Evolutionary conservation across 2,888 invertebrate species (phyloP), one percentile per base, ranked within the genome.

Genomic region (Eucriotettix oculatus): DNA sequence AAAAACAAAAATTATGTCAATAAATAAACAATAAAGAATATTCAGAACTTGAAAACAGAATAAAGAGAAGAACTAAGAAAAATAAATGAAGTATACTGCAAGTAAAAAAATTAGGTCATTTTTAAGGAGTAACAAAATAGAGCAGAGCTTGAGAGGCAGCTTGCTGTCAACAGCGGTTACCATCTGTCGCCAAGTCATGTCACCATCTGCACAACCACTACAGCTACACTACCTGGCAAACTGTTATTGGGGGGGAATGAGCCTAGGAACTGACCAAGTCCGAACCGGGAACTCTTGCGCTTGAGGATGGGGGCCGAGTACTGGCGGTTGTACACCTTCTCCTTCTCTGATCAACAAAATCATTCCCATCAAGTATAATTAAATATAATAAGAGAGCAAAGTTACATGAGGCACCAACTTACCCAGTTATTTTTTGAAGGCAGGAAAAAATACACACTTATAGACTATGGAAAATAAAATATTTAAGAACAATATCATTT

Each of bases 231-330:
- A 80, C 79, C 79, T 80, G 78, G 74, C 73, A 68, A 58, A 76
- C 77, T 78, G 77, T 78, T 78, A 78, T 76, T 78, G 75, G 78
- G 76, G 66, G 74, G 72, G 68, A 73, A 71, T 69, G 72, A 72
- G 76, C 78, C 81, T 79, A 84, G 77, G 75, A 87, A 84, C 83
- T 90, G 87, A 76, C 90, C 90, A 75, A 92, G 79, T 68, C 92
- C 91, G 75, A 95, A 90, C 68, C 90, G 86, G 64, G 93, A 93
- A 67, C 88, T 90, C 79, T 92, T 93, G 75, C 93, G 81, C 76
- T 92, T 92, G 68, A 95, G 81, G 70, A 94, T 85, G n/a, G 96
- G 95, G 55, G 95, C 95, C 17, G 95, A 95, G 73, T 91, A 90
- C 77, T 96, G 96, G 10, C 96, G 85, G 69, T 83, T 87, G 75